Evolutionary conservation across 2,113 vertebrate genomes (phyloP), one percentile per base, ranked within the genome.

Genomic region (Ophthalmolycus amberensis): DNA sequence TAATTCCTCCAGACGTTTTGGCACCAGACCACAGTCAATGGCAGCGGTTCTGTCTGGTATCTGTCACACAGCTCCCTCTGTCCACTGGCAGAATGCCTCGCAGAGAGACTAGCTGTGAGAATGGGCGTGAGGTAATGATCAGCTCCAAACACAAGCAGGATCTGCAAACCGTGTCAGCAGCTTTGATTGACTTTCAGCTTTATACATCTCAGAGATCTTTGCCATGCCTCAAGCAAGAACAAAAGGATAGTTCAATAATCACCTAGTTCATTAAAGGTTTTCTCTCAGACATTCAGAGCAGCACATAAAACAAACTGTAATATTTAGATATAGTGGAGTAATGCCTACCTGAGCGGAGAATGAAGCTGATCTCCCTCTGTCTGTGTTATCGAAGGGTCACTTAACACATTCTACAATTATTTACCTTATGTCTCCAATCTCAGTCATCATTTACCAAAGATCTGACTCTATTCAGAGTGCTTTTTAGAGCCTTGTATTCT

Each of bases 1-100:
- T 37, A 71, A 77, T 58, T 46, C 80, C 73, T 75, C 2, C 12
- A 58, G 58, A 71, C 10, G 9, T 16, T 42, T 56, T 82, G 67
- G 80, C 73, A 22, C 22, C 10, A 16, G 10, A 65, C 66, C 48
- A 65, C 27, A 27, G 25, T 27, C 52, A 62, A 82, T 38, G 27
- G 34, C 34, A 34, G 34, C 34, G 34, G 34, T 34, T 34, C 4
- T 34, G 34, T 34, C 5, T 34, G 1, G 60, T 40, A 44, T 38
- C 7, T 8, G 40, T 79, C 75, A 78, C 64, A 69, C 27, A 65
- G 34, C 46, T 72, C 60, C 42, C 42, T 65, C 58, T 60, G 5
- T 29, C 46, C 7, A 27, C 32, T 63, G 44, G 40, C 5, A 8
- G 18, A 54, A 54, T n/a, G 34, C 18, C 34, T 11, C 5, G 60